A percentile compares a stretch with the other conserved stretches of the same genome.
Evolutionary conservation across 1,140 invertebrate genomes (phyloP).

Genomic region (Chironomus tepperi): DNA sequence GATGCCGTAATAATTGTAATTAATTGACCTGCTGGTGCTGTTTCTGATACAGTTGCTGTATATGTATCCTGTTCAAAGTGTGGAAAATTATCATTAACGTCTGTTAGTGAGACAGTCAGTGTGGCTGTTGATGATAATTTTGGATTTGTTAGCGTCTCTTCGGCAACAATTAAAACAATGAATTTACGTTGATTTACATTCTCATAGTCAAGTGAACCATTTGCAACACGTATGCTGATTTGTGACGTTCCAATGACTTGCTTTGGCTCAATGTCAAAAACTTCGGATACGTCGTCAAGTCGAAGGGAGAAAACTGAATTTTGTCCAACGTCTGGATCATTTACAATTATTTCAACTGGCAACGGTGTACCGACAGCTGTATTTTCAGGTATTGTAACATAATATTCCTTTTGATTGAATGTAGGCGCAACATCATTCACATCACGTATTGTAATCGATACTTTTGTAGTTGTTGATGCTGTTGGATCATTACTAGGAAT

Average conservation of each 20-base stretch:
- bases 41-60: conserved; percentile 61
- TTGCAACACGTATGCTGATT: conserved; percentile 71
- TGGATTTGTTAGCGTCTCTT: conserved; percentile 66
- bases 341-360: conserved; percentile 76
- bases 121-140: conserved; percentile 76
- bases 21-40: conserved; percentile 55
- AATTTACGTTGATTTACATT: conserved; percentile 89
- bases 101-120: conserved; percentile 70
- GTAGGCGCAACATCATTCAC: conserved; percentile 88
- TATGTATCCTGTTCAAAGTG: conserved; percentile 67
- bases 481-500: conserved; percentile 54
- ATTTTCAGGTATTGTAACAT: conserved; percentile 71
- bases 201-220: conserved; percentile 76
- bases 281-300: conserved; percentile 67
- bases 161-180: conserved; percentile 75
- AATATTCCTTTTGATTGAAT: conserved; percentile 73
- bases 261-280: conserved; percentile 74
- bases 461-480: conserved; percentile 56
- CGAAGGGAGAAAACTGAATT: conserved; percentile 71
- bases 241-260: conserved; percentile 67
- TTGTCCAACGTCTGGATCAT: conserved; percentile 72
- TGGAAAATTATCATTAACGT: conserved; percentile 87
- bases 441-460: conserved; percentile 78
- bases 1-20: conserved; percentile 69
- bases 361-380: conserved; percentile 70